Evolutionary conservation across 2,797 vertebrate species (phyloP).

Genomic region (Poecilia gillii): DNA sequence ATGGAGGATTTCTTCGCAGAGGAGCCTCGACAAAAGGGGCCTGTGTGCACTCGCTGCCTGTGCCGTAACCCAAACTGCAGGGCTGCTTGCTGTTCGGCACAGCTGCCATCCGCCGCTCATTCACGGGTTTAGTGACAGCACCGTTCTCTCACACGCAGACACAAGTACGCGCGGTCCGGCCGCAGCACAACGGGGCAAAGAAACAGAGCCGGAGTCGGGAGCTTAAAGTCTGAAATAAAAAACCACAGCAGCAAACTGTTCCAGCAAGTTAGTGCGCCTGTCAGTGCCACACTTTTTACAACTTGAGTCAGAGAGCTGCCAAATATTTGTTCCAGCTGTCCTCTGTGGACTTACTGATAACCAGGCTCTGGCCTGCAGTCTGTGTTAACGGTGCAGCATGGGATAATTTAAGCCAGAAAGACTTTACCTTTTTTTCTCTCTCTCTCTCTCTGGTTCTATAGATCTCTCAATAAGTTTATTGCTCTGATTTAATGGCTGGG

Average conservation of each 20-base stretch:
- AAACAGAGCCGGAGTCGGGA: not conserved
- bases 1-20: slow-evolving; percentile 79
- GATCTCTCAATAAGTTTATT: not conserved
- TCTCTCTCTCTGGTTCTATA: not conserved
- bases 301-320: slow-evolving; percentile 1
- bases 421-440: not conserved
- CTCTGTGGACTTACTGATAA: not conserved
- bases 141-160: slow-evolving; percentile 43
- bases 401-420: not conserved
- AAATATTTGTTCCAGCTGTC: slow-evolving; percentile 22
- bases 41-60: slow-evolving; percentile 68
- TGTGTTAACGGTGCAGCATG: not conserved
- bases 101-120: slow-evolving; percentile 68
- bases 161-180: not conserved
- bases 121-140: slow-evolving; percentile 52
- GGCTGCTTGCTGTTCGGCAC: slow-evolving; percentile 49
- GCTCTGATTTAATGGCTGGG: not conserved
- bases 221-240: slow-evolving; percentile 1
- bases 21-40: slow-evolving; percentile 75
- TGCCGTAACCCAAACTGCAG: slow-evolving; percentile 76
- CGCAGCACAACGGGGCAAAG: not conserved
- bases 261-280: not conserved
- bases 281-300: not conserved
- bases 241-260: not conserved
- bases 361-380: slow-evolving; percentile 2